Base-by-base conservation (phyloP, 2,888 invertebrate genomes). In the Cerceris ruficornis region DNA sequence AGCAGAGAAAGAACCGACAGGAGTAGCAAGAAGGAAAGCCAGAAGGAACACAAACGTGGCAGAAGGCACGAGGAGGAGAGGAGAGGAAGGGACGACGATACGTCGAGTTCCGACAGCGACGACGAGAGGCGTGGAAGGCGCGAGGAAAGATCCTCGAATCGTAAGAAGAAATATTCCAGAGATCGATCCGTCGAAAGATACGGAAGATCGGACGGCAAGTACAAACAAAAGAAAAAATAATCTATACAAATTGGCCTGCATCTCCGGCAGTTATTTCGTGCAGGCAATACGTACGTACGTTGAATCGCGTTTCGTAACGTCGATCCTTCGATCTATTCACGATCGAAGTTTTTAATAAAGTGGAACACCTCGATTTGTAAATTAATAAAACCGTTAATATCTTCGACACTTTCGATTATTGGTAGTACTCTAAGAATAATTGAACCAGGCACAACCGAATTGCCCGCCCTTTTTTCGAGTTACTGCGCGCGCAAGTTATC, bases 141-240 rank as follows among this genome's bases (percentile, higher is more conserved):
- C 8, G 75, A 79, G 7, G 62, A 73, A 7, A 62, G 60, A 7
- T 80, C 81, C 60, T 60, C 77, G 43, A 75, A 60, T 69, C 80
- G 85, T 9, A 84, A 75, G 9, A 86, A 77, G 14, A 87, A 84
- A 64, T 75, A 74, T 7, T 66, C 68, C 17, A 77, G 80, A 55
- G 86, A 88, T 46, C 73, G 81, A 39, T 87, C 78, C 0, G 41
- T 41, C 1, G 81, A 82, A 0, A 69, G 66, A 5, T 15, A 67
- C 4, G 76, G 72, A 15, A 59, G 65, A 1, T 50, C 54, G 7
- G 72, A 75, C 0, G 64, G 15, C 0, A 82, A 69, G 49, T n/a
- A 76, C n/a, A 83, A 74, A 11, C 71, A 74, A n/a, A 82, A 61
- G 28, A 72, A 60, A 13, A 80, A 71, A 69, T 79, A 52, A 50